Percentiles rank a stretch among this genome's conserved stretches.
Evolutionary conservation across 1,140 invertebrate genomes (phyloP).

Genomic region (Bombus cullumanus): DNA sequence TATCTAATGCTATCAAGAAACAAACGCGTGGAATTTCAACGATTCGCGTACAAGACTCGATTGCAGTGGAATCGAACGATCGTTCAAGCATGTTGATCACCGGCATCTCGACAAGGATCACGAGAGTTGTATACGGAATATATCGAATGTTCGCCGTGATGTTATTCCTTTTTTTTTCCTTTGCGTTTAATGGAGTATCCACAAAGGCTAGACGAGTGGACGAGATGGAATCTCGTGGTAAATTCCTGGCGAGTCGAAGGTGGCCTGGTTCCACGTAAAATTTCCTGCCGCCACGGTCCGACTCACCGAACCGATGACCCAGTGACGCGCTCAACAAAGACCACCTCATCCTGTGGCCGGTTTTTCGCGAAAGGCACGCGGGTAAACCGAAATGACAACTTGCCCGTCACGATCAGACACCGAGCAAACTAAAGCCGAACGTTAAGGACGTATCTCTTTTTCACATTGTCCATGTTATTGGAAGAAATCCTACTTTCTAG

Average conservation of each 20-base stretch:
- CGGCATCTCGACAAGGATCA: not conserved
- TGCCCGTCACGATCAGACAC: not conserved
- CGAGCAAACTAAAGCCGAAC: not conserved
- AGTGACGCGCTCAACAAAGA: slow-evolving; percentile 52
- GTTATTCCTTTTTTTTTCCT: slow-evolving; percentile 32
- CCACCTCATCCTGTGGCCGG: not conserved
- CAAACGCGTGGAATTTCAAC: not conserved
- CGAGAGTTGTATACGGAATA: not conserved
- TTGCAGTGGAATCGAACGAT: not conserved
- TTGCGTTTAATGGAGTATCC: slow-evolving; percentile 32
- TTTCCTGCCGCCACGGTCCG: slow-evolving; percentile 9
- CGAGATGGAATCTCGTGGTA: slow-evolving; percentile 45
- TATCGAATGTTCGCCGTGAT: slow-evolving; percentile 33
- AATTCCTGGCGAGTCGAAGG: slow-evolving; percentile 43
- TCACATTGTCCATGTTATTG: not conserved
- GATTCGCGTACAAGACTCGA: not conserved
- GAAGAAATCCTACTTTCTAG: not conserved
- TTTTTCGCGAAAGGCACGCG: slow-evolving; percentile 39
- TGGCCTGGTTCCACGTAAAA: slow-evolving; percentile 54
- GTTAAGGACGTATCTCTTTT: not conserved
- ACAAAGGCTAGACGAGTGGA: not conserved
- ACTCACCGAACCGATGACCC: slow-evolving; percentile 37
- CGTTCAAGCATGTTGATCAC: slow-evolving; percentile 8
- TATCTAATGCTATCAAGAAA: not conserved
- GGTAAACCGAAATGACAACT: slow-evolving; percentile 27